These are phyloP conservation scores for Ylistrum balloti DNA, from an alignment of 1,140 invertebrate species.

Conservation along the genomic window DNA sequence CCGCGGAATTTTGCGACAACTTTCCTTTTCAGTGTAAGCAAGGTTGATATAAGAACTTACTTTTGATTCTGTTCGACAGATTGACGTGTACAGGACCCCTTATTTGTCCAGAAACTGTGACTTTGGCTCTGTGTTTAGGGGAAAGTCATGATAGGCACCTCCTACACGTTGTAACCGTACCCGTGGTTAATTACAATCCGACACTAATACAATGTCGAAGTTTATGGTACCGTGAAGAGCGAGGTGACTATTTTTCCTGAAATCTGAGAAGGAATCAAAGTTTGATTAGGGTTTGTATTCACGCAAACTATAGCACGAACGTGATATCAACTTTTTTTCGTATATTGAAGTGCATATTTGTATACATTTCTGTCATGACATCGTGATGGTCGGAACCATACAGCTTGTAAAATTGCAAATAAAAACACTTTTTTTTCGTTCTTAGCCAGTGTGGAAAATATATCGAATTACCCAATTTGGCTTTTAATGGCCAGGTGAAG, in stretches of 20 bases:
- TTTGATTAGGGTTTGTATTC: background rate
- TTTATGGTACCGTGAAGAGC: slow-evolving; percentile 2
- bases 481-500: no score
- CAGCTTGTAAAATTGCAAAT: no score
- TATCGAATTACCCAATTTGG: no score
- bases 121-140: background rate
- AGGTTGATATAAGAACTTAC: no score
- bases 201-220: background rate
- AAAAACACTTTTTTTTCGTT: no score
- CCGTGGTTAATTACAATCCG: background rate
- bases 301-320: background rate
- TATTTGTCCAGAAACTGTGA: background rate
- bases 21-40: no score
- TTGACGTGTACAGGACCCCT: background rate
- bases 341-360: background rate
- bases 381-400: no score
- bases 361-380: no score
- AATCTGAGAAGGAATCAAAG: slow-evolving; percentile 34
- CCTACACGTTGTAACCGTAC: background rate
- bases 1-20: no score
- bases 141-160: background rate
- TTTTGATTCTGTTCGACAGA: no score
- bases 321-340: background rate
- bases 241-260: background rate
- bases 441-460: no score